Percentiles rank a stretch among this genome's conserved stretches.
phyloP scores from a whole-genome alignment of 2,797 vertebrate species.

The Spinibarbus caldwelli region DNA sequence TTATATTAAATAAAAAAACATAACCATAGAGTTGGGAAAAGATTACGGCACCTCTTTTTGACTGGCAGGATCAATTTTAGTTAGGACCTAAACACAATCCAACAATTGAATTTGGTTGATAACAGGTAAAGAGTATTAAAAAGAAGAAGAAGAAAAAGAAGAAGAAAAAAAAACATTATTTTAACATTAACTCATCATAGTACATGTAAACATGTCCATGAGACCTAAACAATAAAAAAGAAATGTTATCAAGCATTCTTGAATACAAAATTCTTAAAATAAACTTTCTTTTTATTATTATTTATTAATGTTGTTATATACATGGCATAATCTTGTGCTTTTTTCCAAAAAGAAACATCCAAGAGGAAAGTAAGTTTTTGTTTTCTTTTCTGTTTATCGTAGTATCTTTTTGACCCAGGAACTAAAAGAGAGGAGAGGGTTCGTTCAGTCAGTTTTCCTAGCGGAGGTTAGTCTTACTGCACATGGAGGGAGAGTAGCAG shows the following conservation, averaged over 20 bases:
- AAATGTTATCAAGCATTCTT: constrained; percentile 60
- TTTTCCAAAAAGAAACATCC: constrained; percentile 74
- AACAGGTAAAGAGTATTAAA: constrained; percentile 36
- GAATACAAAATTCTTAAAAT: constrained; percentile 74
- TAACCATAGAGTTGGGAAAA: neutral
- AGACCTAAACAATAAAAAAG: constrained; percentile 48
- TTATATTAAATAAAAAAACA: neutral
- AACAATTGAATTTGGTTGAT: constrained; percentile 40
- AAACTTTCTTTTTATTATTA: constrained; percentile 81
- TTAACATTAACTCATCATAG: constrained; percentile 53
- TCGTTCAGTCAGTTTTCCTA: constrained; percentile 24
- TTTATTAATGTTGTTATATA: constrained; percentile 84
- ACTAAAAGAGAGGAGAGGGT: constrained; percentile 69
- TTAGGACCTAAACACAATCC: constrained; percentile 39
- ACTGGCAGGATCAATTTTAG: constrained; percentile 44
- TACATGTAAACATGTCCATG: constrained; percentile 54
- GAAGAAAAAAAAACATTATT: constrained; percentile 3
- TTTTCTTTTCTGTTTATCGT: constrained; percentile 8
- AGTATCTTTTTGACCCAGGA: constrained; percentile 29
- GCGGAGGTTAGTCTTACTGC: constrained; percentile 68
- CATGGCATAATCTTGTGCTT: constrained; percentile 87
- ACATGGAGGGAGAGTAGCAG: constrained; percentile 82
- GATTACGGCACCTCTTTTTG: constrained; percentile 11
- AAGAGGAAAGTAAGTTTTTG: constrained; percentile 50
- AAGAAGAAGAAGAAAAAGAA: neutral